Conservation (phyloP, 2,888 invertebrate species). For the Philopedon plagiatum region DNA sequence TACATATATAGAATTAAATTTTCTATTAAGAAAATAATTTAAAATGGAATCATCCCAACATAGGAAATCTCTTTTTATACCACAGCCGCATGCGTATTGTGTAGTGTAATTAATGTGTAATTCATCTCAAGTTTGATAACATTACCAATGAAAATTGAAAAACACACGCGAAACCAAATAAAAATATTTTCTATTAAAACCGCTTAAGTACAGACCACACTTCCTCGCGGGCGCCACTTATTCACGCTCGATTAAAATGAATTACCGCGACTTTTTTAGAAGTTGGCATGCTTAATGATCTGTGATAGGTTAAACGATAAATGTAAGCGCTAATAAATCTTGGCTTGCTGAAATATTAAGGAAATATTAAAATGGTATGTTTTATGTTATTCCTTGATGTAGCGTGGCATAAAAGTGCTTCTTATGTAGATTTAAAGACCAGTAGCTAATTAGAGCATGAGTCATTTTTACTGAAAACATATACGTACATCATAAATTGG, state of each 20-base stretch:
- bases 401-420: neutral
- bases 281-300: constrained; percentile 28
- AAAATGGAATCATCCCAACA: too few species aligned
- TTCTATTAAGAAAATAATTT: too few species aligned
- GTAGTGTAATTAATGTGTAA: too few species aligned
- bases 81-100: too few species aligned
- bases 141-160: too few species aligned
- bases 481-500: too few species aligned
- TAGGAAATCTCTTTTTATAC: too few species aligned
- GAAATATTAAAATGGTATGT: neutral
- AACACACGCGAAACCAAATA: too few species aligned
- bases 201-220: neutral
- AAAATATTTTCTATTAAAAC: neutral
- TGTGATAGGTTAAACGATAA: constrained; percentile 27
- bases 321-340: constrained; percentile 20
- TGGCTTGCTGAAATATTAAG: constrained; percentile 5
- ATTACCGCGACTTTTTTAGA: constrained; percentile 22
- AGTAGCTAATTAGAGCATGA: too few species aligned
- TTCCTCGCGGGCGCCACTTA: constrained; percentile 21
- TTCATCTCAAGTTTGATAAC: too few species aligned
- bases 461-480: too few species aligned
- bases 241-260: constrained; percentile 22
- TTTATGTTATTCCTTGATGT: neutral
- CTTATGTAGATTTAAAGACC: neutral
- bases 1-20: too few species aligned